Base-by-base conservation (phyloP, 2,888 invertebrate genomes). In the Stratiomys singularior region DNA sequence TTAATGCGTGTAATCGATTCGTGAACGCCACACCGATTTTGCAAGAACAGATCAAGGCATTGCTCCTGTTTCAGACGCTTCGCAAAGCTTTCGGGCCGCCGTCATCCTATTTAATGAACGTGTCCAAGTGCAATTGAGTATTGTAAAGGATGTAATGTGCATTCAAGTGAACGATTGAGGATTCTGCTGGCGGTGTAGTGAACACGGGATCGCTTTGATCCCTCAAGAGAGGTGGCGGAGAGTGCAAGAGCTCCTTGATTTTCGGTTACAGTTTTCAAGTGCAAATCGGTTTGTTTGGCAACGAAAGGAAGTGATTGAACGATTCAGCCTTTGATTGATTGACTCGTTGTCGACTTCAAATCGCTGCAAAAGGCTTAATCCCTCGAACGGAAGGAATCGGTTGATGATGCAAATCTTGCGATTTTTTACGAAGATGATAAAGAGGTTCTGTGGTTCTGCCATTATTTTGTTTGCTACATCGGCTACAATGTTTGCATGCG, bases 1-100 rank as follows among this genome's bases (percentile, higher is more conserved):
- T 74, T 11, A 58, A 37, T 74, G 58, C 44, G 58, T 74, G 37
- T 60, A 74, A 74, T 74, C 37, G 60, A 60, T 28, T 37, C 60
- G 21, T 23, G 60, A 69, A 21, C 46, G 44, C 46, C 47, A 18
- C 18, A 30, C 25, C 37, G 37, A 37, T 37, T 37, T 46, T 18
- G 23, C 11, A 21, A 15, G 47, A 15, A 1, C 27, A 56, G 37
- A 74, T 74, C 74, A 60, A 37, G 60, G 60, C 60, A 58, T 27
- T 4, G 30, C 52, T 37, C 21, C 30, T 18, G 52, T 28, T 56
- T 25, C 5, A 25, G 67, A 21, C 5, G 60, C 60, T 23, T 1
- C 23, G 5, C 60, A 23, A 23, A 30, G 64, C 13, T 64, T 7
- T 1, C n/a, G 28, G 1, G n/a, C 64, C 64, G 11, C 37, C 37